Conservation (phyloP, 2,113 vertebrate genomes). For the Macroglossus sobrinus region DNA sequence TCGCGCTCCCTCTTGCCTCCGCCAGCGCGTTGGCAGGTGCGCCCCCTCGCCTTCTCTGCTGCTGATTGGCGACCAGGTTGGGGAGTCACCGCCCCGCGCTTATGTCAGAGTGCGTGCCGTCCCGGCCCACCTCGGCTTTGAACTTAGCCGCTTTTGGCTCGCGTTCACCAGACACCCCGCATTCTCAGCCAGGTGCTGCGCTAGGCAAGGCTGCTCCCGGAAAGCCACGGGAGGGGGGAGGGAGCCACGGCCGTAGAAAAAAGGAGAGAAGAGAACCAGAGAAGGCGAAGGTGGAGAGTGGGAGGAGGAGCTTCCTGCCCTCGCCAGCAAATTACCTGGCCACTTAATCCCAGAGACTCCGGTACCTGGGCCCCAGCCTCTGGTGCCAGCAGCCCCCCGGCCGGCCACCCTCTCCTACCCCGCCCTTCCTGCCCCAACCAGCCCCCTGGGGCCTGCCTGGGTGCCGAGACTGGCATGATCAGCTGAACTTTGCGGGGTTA, state of each 20-base stretch:
- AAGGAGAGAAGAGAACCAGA: not conserved
- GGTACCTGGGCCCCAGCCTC: slow-evolving; percentile 61
- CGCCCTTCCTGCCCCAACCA: not conserved
- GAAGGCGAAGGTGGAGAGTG: slow-evolving; percentile 51
- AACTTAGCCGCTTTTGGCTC: slow-evolving; percentile 94
- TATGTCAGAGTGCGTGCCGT: slow-evolving; percentile 94
- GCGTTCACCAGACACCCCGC: slow-evolving; percentile 87
- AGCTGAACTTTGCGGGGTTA: slow-evolving; percentile 77
- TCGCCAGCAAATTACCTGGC: slow-evolving; percentile 65
- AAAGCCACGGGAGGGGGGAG: slow-evolving; percentile 18
- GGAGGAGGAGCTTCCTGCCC: slow-evolving; percentile 49
- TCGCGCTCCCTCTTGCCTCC: not conserved
- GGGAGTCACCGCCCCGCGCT: slow-evolving; percentile 93
- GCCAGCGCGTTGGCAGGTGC: slow-evolving; percentile 81
- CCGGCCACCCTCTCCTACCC: not conserved
- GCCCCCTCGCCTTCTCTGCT: slow-evolving; percentile 79
- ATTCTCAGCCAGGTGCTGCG: slow-evolving; percentile 90
- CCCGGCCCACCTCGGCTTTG: slow-evolving; percentile 94
- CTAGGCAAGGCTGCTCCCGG: slow-evolving; percentile 81
- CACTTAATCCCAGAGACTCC: slow-evolving; percentile 54
- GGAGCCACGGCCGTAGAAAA: not conserved
- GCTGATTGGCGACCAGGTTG: slow-evolving; percentile 95
- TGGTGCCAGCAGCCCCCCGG: not conserved
- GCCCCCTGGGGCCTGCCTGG: slow-evolving; percentile 46
- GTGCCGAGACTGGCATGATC: slow-evolving; percentile 87